Conservation (phyloP, 2,888 invertebrate species). For the Troides aeacus region DNA sequence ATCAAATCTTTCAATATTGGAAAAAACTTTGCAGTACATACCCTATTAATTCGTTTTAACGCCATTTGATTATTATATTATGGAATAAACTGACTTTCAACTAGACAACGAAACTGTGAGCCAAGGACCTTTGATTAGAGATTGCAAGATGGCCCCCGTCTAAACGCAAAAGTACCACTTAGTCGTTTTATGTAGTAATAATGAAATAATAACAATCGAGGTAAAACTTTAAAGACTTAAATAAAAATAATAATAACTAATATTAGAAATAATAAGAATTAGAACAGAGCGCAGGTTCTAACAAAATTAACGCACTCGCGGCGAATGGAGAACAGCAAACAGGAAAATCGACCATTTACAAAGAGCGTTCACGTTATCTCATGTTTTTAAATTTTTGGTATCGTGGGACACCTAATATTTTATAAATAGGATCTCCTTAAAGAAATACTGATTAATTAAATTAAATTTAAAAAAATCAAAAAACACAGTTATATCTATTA, state of each 20-base stretch:
- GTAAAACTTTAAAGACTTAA: constrained; percentile 62
- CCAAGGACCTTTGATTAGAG: constrained; percentile 92
- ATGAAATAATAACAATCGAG: constrained; percentile 53
- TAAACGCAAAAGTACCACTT: constrained; percentile 88
- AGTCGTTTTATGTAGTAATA: constrained; percentile 80
- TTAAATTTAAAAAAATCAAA: neutral
- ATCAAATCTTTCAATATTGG: constrained; percentile 50
- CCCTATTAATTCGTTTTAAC: constrained; percentile 98
- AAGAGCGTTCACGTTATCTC: constrained; percentile 58
- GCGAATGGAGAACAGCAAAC: constrained; percentile 75
- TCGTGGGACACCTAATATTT: neutral
- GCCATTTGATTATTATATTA: constrained; percentile 90
- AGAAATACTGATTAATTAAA: neutral
- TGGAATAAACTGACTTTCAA: constrained; percentile 87
- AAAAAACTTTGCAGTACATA: constrained; percentile 78
- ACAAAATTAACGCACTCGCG: constrained; percentile 70
- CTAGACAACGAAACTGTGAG: constrained; percentile 91
- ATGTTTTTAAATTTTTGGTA: constrained; percentile 29
- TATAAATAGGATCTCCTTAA: neutral
- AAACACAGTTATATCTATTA: neutral
- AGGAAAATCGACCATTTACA: constrained; percentile 78
- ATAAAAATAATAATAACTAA: constrained; percentile 73
- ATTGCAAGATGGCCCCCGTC: constrained; percentile 92
- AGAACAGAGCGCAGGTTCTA: constrained; percentile 64
- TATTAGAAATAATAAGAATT: constrained; percentile 68